Evolutionary conservation across 92 coral and sea anemone genomes (phyloP), one percentile per base, ranked within the genome.

Genomic region (Bergia puertoricense): DNA sequence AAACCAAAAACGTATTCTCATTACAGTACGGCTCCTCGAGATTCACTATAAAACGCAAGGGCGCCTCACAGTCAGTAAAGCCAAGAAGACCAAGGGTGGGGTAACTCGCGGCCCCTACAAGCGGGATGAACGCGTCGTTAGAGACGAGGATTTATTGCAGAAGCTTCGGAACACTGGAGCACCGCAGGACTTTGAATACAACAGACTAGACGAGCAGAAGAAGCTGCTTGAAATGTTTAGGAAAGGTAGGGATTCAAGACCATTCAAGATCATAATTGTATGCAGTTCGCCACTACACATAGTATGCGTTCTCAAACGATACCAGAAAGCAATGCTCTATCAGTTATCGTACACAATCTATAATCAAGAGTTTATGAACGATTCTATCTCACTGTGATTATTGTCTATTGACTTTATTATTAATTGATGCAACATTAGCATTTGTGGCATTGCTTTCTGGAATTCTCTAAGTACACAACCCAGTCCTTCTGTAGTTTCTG

Each of bases 111-210:
- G 89, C 16, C 89, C 89, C 37, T 86, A 86, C 89, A 86, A 86
- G 83, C 89, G 89, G 46, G 89, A 86, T 77, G 84, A 86, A 54
- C 86, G 77, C 42, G 89, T 86, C 76, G 89, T 86, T n/a, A 39
- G 62, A 57, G 89, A 86, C n/a, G 78, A 88, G 39, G 90, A 88
- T 54, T 83, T 88, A 40, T 86, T 88, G 15, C 57, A 37, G 41
- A 77, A 67, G 80, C 86, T 80, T 16, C 37, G 79, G 37, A 73
- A 80, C 85, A 88, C 86, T 88, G 90, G 90, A 39, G 8, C 6
- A 67, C 77, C 72, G 15, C 36, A 81, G 57, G 88, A 88, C 42
- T 88, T 88, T 77, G 30, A 41, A 13, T 88, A 88, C 81, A 37
- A 88, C 68, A 81, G 91, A 69, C 65, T 83, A 46, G 86, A 74